A percentile compares a stretch with the other conserved stretches of the same genome.
phyloP scores from a whole-genome alignment of 2,888 invertebrate genomes.

The Drosophila cognata region DNA sequence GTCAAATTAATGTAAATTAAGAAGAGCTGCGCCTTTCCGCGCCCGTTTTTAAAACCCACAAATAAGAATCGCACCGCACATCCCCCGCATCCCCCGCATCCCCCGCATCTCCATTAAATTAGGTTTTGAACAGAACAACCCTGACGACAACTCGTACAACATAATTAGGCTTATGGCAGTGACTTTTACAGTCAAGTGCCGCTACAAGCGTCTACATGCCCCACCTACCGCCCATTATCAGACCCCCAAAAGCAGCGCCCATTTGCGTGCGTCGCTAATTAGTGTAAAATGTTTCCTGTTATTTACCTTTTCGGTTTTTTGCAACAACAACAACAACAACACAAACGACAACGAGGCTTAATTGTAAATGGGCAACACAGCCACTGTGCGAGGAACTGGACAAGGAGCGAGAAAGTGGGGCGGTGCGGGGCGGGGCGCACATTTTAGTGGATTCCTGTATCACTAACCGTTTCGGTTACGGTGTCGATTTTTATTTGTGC shows the following conservation, averaged over 20 bases:
- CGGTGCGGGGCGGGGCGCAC: background rate
- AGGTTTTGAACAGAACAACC: constrained; percentile 47
- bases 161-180: constrained; percentile 77
- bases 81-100: background rate
- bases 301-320: constrained; percentile 77
- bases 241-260: constrained; percentile 36
- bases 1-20: constrained; percentile 67
- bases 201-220: constrained; percentile 10
- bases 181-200: constrained; percentile 70
- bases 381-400: constrained; percentile 7
- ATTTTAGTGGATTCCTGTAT: constrained; percentile 52
- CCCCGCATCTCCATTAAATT: constrained; percentile 26
- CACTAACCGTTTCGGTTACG: constrained; percentile 58
- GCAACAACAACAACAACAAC: constrained; percentile 63
- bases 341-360: constrained; percentile 55
- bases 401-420: background rate
- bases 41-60: constrained; percentile 25
- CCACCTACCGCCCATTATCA: background rate
- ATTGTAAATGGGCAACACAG: constrained; percentile 62
- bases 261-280: constrained; percentile 79
- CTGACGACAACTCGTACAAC: constrained; percentile 69
- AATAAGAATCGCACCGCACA: constrained; percentile 42
- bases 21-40: constrained; percentile 5
- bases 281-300: constrained; percentile 81
- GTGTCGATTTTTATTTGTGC: constrained; percentile 76